Percentiles rank a stretch among this genome's conserved stretches.
phyloP scores from a whole-genome alignment of 1,140 invertebrate species.

The Aphelinus atriplicis region DNA sequence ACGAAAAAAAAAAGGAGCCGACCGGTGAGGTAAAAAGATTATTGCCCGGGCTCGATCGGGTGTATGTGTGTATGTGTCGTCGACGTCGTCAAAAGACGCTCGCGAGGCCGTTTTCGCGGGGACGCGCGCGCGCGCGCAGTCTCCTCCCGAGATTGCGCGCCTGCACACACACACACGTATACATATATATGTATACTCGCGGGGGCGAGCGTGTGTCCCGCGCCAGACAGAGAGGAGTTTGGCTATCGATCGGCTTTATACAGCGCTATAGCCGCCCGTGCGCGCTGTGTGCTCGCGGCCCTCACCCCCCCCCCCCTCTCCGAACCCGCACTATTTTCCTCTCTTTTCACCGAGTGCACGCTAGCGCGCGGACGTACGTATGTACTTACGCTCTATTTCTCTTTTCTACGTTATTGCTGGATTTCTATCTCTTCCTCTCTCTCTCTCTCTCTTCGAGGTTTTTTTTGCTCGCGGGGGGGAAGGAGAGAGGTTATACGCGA shows the following conservation, averaged over 20 bases:
- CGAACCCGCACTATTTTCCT: conserved; percentile 28
- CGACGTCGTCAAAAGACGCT: background rate
- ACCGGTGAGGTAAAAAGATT: conserved; percentile 11
- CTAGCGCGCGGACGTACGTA: conserved; percentile 28
- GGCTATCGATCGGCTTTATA: conserved; percentile 61
- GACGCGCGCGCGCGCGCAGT: background rate
- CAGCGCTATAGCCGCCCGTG: conserved; percentile 53
- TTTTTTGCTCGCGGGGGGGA: background rate
- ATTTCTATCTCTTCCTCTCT: conserved; percentile 13
- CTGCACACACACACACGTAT: conserved; percentile 10
- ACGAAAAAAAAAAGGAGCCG: too few relatives aligned
- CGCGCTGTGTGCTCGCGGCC: too few relatives aligned
- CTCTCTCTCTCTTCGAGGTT: background rate
- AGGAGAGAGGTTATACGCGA: too few relatives aligned
- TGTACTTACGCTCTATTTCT: conserved; percentile 40
- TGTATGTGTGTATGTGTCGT: too few relatives aligned
- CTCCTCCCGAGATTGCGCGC: background rate
- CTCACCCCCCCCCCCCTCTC: conserved; percentile 47
- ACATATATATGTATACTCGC: conserved; percentile 30
- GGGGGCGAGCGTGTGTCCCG: conserved; percentile 47
- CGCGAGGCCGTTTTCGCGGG: background rate
- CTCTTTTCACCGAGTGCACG: conserved; percentile 37
- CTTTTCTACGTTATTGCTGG: conserved; percentile 26
- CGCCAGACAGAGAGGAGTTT: conserved; percentile 60
- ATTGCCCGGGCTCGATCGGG: background rate